Evolutionary conservation across 2,797 vertebrate genomes (phyloP), one percentile per base, ranked within the genome.

Genomic region (Pempheris klunzingeri): DNA sequence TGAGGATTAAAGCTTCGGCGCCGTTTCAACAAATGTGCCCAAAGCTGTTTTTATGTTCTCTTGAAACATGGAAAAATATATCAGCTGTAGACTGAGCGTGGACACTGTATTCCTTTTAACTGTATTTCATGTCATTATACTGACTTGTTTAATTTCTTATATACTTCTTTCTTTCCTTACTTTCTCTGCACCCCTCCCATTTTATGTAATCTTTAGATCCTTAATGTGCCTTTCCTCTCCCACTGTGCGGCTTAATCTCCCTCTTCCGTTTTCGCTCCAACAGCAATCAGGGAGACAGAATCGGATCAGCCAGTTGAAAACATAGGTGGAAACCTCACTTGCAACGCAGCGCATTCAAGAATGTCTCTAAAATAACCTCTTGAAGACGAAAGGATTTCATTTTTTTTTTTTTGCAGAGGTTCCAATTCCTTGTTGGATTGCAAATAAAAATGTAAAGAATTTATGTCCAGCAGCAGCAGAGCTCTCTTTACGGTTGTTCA

Each of bases 171-270:
- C 1, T 18, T 53, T 14, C 2, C 12, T 15, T 24, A 18, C 26
- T 49, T 12, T 72, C 22, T 53, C 49, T 32, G 38, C 11, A 15
- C 36, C 10, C 22, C 38, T 24, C 22, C 22, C 26, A 28, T 66
- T 1, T 71, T 61, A 69, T 72, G 44, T 68, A 62, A 80, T 44
- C 34, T 71, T 43, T 57, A 47, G 32, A 50, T 76, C 67, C 46
- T 63, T 26, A 55, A 64, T 50, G 24, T 28, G 4, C 14, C 13
- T 18, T 46, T 39, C 67, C 63, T 41, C 47, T 64, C 47, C 30
- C 36, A 47, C 74, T 71, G 59, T 36, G 47, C 1, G 18, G 60
- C 46, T 44, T 80, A 71, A 69, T 80, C 66, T 54, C 28, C 46
- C 59, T 20, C 24, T 57, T 67, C 36, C 67, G 39, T 11, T 39